A percentile compares a stretch with the other conserved stretches of the same genome.
phyloP scores from a whole-genome alignment of 2,797 vertebrate genomes.

The Pipistrellus kuhlii region DNA sequence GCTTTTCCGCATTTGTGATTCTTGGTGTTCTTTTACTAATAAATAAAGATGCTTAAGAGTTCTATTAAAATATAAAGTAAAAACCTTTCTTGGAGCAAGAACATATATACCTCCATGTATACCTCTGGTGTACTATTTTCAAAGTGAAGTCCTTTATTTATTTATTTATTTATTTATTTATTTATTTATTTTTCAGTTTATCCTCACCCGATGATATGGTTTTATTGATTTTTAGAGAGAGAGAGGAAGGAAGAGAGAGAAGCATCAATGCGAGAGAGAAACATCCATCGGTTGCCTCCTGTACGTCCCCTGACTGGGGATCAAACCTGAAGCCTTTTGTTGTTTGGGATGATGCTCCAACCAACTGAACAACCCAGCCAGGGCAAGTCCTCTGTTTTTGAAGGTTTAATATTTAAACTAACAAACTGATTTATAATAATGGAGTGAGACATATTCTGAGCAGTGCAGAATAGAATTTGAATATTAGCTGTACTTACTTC shows the following conservation, averaged over 20 bases:
- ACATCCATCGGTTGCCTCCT: neutral
- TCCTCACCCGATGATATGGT: neutral
- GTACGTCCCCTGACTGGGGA: neutral
- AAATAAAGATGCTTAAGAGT: neutral
- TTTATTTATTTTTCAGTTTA: neutral
- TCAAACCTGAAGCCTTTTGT: neutral
- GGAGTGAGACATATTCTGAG: neutral
- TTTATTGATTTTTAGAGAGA: neutral
- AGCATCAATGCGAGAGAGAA: neutral
- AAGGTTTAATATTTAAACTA: conserved; percentile 55
- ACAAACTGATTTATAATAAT: conserved; percentile 39
- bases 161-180: neutral
- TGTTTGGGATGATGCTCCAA: neutral
- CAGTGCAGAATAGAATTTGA: conserved; percentile 50
- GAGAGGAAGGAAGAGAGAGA: neutral
- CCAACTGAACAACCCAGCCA: neutral
- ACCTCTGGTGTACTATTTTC: neutral
- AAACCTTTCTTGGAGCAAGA: neutral
- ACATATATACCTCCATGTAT: neutral
- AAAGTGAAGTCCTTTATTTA: neutral
- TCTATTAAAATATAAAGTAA: conserved; percentile 68
- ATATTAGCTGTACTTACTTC: conserved; percentile 46
- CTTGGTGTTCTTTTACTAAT: conserved; percentile 1
- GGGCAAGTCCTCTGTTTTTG: neutral
- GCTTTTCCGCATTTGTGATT: conserved; percentile 42